These are phyloP conservation scores for Stomorhina lunata DNA, from an alignment of 2,888 invertebrate genomes.

Conservation along the genomic window DNA sequence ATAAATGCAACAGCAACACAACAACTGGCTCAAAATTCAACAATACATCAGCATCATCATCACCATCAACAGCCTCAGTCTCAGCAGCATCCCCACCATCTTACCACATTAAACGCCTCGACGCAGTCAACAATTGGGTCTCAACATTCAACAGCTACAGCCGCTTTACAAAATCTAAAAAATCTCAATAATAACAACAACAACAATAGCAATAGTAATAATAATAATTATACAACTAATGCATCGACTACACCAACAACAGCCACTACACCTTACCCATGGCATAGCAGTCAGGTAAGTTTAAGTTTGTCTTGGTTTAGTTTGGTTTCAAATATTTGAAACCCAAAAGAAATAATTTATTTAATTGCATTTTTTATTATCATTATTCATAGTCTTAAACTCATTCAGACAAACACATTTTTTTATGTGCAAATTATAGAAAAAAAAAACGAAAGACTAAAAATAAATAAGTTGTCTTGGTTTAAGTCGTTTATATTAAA, in stretches of 20 bases:
- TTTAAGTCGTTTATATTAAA: slow-evolving; percentile 16
- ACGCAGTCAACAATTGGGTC: slow-evolving; percentile 58
- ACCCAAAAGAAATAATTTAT: slow-evolving; percentile 44
- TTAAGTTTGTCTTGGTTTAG: background rate
- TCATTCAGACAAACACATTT: background rate
- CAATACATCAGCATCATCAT: slow-evolving; percentile 44
- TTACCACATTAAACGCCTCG: slow-evolving; percentile 41
- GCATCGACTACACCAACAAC: slow-evolving; percentile 52
- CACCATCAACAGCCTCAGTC: slow-evolving; percentile 13
- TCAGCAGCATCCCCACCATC: slow-evolving; percentile 67
- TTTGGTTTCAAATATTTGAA: background rate
- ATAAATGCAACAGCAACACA: slow-evolving; percentile 59
- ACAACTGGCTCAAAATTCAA: slow-evolving; percentile 54
- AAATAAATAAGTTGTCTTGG: slow-evolving; percentile 42
- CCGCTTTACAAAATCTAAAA: slow-evolving; percentile 63
- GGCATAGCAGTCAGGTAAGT: slow-evolving; percentile 79
- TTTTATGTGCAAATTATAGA: background rate
- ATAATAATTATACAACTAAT: slow-evolving; percentile 65
- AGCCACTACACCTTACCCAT: slow-evolving; percentile 68
- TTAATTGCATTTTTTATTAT: slow-evolving; percentile 52
- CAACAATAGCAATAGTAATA: slow-evolving; percentile 66
- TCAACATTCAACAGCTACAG: slow-evolving; percentile 63
- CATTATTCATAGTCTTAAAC: slow-evolving; percentile 38
- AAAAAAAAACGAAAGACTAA: background rate
- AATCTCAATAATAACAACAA: slow-evolving; percentile 64